Percentiles rank a stretch among this genome's conserved stretches.
These are phyloP conservation scores for Caenorhabditis parvicauda DNA, from an alignment of 2,888 invertebrate species.

Conservation along the genomic window DNA sequence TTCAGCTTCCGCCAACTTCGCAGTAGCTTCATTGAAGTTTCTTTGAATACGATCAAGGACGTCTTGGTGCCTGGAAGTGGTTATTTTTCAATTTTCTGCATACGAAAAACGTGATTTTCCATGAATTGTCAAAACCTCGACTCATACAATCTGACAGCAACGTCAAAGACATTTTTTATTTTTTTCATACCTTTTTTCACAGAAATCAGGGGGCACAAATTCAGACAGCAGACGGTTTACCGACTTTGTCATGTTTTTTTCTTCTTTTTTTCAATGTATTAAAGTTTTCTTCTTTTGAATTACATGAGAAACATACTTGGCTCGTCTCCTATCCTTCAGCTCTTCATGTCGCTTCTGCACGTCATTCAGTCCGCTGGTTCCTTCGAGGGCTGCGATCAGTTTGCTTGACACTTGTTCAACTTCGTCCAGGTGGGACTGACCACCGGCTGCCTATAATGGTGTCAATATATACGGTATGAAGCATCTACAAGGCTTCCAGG, in stretches of 20 bases:
- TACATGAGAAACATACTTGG: slow-evolving; percentile 6
- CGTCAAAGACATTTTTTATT: too few relatives aligned
- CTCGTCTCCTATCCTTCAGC: slow-evolving; percentile 15
- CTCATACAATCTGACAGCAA: too few relatives aligned
- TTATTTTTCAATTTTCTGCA: neutral
- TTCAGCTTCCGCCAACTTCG: slow-evolving; percentile 34
- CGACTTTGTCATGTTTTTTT: too few relatives aligned
- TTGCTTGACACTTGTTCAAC: slow-evolving; percentile 26
- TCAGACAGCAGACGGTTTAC: too few relatives aligned
- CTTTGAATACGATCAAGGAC: slow-evolving; percentile 35
- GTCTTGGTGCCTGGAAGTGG: slow-evolving; percentile 19
- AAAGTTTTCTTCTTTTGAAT: too few relatives aligned
- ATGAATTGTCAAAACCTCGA: neutral
- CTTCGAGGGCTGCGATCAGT: slow-evolving; percentile 34
- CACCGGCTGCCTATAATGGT: slow-evolving; percentile 20
- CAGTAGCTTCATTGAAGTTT: slow-evolving; percentile 32
- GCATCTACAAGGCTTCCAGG: too few relatives aligned
- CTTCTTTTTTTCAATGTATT: too few relatives aligned
- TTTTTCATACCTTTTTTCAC: too few relatives aligned
- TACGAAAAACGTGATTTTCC: neutral
- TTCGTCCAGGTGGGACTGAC: slow-evolving; percentile 30
- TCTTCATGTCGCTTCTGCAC: slow-evolving; percentile 24
- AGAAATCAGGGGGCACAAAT: too few relatives aligned
- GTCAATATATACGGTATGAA: neutral
- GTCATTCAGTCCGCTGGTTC: slow-evolving; percentile 27